Evolutionary conservation across 2,113 vertebrate genomes (phyloP).

Genomic region (Enhydra lutris): DNA sequence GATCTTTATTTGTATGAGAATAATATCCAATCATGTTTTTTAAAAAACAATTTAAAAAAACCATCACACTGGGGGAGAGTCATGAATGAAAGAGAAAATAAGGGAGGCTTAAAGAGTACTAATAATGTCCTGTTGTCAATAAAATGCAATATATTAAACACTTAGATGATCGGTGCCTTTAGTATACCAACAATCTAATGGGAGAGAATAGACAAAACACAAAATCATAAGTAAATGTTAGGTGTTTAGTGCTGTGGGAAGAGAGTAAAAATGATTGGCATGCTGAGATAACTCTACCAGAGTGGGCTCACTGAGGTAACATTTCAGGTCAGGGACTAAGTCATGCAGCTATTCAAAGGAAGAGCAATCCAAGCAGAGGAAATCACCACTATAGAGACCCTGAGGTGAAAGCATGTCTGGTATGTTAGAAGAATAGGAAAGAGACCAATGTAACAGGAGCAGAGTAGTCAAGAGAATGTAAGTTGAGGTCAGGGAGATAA

Average conservation of each 20-base stretch:
- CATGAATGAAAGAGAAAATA: background rate
- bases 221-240: background rate
- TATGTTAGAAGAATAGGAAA: rapidly evolving
- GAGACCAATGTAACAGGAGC: background rate
- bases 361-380: background rate
- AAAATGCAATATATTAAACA: background rate
- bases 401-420: background rate
- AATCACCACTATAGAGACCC: background rate
- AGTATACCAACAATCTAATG: background rate
- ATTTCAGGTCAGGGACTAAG: background rate
- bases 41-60: background rate
- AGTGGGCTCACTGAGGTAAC: background rate
- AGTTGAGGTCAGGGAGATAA: background rate
- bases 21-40: background rate
- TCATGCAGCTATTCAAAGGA: background rate
- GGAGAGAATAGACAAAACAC: background rate
- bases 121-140: background rate
- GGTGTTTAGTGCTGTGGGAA: background rate
- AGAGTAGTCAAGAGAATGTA: background rate
- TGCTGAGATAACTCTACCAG: no score
- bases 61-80: background rate
- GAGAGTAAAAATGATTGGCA: background rate
- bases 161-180: background rate
- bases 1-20: background rate
- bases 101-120: background rate